Conservation (phyloP, 2,888 invertebrate species). For the Beris chalybata region DNA sequence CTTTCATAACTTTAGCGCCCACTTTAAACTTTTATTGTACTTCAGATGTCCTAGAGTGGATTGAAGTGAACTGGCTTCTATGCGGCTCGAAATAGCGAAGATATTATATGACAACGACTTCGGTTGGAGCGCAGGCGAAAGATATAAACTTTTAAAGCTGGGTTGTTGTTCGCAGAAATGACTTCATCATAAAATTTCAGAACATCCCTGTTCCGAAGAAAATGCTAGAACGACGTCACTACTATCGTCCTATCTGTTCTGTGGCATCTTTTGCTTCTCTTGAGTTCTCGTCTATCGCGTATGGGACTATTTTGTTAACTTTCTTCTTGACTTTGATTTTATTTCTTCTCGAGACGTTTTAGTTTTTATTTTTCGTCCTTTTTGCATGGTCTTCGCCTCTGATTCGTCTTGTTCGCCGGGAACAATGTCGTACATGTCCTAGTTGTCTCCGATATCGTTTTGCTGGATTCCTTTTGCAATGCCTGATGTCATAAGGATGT, state of each 20-base stretch:
- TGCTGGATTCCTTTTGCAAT: conserved; percentile 10
- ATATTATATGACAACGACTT: neutral
- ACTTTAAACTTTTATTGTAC: conserved; percentile 34
- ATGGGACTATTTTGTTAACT: conserved; percentile 12
- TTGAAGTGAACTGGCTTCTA: neutral
- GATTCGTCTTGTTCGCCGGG: no score
- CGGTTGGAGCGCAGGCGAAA: conserved; percentile 6
- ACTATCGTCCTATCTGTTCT: neutral
- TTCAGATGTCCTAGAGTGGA: neutral
- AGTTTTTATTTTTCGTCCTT: conserved; percentile 1
- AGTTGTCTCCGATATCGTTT: conserved; percentile 25
- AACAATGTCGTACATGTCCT: conserved; percentile 9
- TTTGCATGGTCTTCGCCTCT: neutral
- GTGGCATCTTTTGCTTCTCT: neutral
- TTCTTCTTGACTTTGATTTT: conserved; percentile 31
- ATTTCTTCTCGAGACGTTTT: conserved; percentile 22
- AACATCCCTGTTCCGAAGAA: neutral
- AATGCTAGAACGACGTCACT: neutral
- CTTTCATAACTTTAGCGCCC: conserved; percentile 31
- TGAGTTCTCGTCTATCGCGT: neutral
- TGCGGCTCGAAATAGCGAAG: neutral
- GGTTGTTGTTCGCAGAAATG: conserved; percentile 13
- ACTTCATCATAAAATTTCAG: conserved; percentile 29
- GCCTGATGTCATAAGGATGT: conserved; percentile 29
- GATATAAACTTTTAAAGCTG: conserved; percentile 28